These are phyloP conservation scores for Emydocephalus ijimae DNA, from an alignment of 2,113 vertebrate genomes.

Conservation along the genomic window DNA sequence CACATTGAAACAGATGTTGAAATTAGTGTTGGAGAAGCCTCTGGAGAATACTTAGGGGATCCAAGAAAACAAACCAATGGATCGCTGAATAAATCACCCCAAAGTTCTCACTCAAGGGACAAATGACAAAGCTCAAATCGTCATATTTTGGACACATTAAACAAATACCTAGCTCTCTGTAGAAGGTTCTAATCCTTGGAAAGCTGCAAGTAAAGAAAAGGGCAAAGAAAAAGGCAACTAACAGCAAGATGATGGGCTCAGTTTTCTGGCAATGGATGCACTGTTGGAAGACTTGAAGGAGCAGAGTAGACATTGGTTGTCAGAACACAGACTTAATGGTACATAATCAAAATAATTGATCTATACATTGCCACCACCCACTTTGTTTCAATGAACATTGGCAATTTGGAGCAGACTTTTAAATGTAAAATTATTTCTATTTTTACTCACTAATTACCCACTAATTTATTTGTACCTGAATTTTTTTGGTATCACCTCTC, in stretches of 20 bases:
- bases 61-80: neutral
- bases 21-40: neutral
- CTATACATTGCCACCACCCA: neutral
- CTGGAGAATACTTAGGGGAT: neutral
- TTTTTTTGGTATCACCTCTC: neutral
- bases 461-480: neutral
- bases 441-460: neutral
- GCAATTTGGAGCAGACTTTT: neutral
- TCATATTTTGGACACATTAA: neutral
- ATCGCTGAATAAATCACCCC: neutral
- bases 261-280: neutral
- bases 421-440: neutral
- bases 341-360: neutral
- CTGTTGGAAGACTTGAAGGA: neutral
- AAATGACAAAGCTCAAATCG: too few relatives aligned
- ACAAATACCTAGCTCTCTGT: neutral
- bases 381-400: neutral
- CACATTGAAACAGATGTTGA: neutral
- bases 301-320: neutral
- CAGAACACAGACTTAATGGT: neutral
- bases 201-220: neutral
- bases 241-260: neutral
- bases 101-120: neutral
- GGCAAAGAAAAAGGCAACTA: neutral
- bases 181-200: neutral